Percentiles rank a stretch among this genome's conserved stretches.
These are phyloP conservation scores for Eupithecia subumbrata DNA, from an alignment of 2,888 invertebrate species.

Conservation along the genomic window DNA sequence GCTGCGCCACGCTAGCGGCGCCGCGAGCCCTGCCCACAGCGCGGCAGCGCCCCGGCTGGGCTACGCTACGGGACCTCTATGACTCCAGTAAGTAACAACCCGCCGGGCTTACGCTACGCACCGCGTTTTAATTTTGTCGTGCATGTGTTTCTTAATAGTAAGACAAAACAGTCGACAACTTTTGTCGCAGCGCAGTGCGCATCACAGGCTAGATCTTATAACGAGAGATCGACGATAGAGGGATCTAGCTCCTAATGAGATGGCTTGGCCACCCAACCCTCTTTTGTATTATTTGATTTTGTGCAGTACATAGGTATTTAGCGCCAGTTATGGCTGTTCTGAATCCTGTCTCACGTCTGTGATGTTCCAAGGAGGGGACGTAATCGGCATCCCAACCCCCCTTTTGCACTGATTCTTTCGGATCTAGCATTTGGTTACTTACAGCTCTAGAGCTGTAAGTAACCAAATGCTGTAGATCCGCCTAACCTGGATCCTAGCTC, in stretches of 20 bases:
- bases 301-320: too few relatives aligned
- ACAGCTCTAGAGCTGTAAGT: too few relatives aligned
- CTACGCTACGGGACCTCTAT: constrained; percentile 95
- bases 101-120: background rate
- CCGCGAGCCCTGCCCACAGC: constrained; percentile 93
- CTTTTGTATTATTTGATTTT: background rate
- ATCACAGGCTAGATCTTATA: background rate
- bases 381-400: too few relatives aligned
- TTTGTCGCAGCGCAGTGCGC: background rate
- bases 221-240: background rate
- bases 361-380: too few relatives aligned
- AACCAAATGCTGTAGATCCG: background rate
- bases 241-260: background rate
- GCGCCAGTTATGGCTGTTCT: too few relatives aligned
- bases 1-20: constrained; percentile 93
- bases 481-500: background rate
- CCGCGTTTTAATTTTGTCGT: background rate
- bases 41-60: constrained; percentile 92
- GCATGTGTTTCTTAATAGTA: background rate
- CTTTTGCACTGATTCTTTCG: too few relatives aligned
- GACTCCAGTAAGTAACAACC: constrained; percentile 90
- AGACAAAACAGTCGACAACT: background rate
- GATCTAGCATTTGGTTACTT: background rate
- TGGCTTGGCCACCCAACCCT: background rate
- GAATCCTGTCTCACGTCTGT: too few relatives aligned